These are phyloP conservation scores for Sericinus montela DNA, from an alignment of 2,888 invertebrate genomes.

Conservation along the genomic window DNA sequence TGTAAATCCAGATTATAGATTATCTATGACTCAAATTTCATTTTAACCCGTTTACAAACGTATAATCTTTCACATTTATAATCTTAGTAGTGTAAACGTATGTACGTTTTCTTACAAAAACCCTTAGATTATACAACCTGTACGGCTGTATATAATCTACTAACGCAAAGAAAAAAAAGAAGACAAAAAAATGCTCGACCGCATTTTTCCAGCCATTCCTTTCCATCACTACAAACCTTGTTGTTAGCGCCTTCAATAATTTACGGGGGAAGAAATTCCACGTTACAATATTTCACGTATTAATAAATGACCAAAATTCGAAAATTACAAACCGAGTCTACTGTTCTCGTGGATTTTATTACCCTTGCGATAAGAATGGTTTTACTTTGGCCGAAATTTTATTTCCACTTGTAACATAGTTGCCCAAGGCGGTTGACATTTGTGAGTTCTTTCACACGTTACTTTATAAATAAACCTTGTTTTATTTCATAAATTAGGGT, in stretches of 20 bases:
- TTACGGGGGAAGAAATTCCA: constrained; percentile 51
- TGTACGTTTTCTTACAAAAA: too few species aligned
- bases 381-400: background rate
- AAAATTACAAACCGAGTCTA: background rate
- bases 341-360: background rate
- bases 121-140: too few species aligned
- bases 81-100: too few species aligned
- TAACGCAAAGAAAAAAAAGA: too few species aligned
- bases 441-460: constrained; percentile 32
- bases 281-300: constrained; percentile 42
- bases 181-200: background rate
- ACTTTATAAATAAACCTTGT: constrained; percentile 34
- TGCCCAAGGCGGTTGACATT: constrained; percentile 34
- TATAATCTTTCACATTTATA: too few species aligned
- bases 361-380: background rate
- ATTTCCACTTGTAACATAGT: constrained; percentile 16
- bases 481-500: constrained; percentile 31
- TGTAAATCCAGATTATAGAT: too few species aligned
- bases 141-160: too few species aligned
- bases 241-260: constrained; percentile 36
- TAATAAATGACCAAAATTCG: constrained; percentile 10
- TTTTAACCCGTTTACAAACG: too few species aligned
- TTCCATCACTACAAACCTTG: constrained; percentile 29
- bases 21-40: too few species aligned
- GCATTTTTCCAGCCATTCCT: constrained; percentile 11